Evolutionary conservation across 2,888 invertebrate genomes (phyloP), one percentile per base, ranked within the genome.

Genomic region (Xestia rhomboidea): DNA sequence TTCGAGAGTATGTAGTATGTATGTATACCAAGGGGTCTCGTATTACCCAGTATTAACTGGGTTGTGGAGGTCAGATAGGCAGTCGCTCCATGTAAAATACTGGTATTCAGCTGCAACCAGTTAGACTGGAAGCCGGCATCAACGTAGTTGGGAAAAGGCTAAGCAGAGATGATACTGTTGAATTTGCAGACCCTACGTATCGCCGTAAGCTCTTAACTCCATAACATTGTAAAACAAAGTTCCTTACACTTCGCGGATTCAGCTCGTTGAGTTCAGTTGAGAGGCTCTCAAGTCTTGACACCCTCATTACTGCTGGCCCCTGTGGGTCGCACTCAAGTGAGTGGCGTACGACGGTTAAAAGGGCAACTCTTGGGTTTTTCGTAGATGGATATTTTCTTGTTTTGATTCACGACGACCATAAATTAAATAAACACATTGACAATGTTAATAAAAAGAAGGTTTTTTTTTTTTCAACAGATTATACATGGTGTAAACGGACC

Each of bases 281-380:
- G 82, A 63, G 62, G 57, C 44, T 64, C 66, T 83, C 46, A 24
- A 57, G 62, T 27, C 41, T 72, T 63, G 49, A 81, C 76, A 77
- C 76, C 81, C 77, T 87, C 86, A 87, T 86, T 87, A 87, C 72
- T 51, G 81, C 62, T 73, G 66, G 71, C 77, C 79, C 78, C 68
- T 41, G 57, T 51, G 72, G 66, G 81, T 72, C 63, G 38, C 67
- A 60, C 62, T 86, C 66, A 51, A 87, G 69, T 51, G 54, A 46
- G 41, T 46, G 30, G 30, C 38, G 54, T 62, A 34, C 18, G 27
- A 34, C 60, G 27, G 34, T 18, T n/a, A 76, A 82, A 82, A 81
- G 34, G 49, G 44, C 60, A 81, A 64, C 46, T 46, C 27, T 73
- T n/a, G 5, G 10, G 49, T 10, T 13, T 44, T 72, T 72, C 27